Evolutionary conservation across 2,113 vertebrate genomes (phyloP).

Genomic region (Chrysemys picta): DNA sequence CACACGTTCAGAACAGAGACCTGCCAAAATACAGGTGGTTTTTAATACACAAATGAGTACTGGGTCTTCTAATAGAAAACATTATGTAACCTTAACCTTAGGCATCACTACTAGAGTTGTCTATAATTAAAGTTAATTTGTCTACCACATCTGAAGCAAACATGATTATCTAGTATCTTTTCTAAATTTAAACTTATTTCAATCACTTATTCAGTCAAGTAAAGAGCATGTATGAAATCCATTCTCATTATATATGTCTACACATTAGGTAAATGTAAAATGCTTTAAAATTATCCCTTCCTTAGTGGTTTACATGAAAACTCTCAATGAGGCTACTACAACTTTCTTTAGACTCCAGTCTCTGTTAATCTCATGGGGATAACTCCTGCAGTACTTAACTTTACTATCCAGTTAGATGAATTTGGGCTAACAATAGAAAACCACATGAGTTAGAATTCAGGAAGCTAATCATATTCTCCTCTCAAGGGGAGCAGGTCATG

Average conservation of each 20-base stretch:
- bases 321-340: not conserved
- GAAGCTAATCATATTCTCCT: not conserved
- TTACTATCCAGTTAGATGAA: no score
- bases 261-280: not conserved
- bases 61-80: no score
- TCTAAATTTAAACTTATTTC: slow-evolving; percentile 7
- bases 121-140: not conserved
- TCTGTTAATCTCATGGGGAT: not conserved
- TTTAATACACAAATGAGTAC: no score
- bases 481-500: not conserved
- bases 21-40: no score
- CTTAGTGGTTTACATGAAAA: not conserved
- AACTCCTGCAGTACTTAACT: no score
- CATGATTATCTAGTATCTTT: not conserved
- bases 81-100: no score
- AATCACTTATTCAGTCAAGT: not conserved
- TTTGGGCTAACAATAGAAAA: not conserved
- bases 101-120: not conserved
- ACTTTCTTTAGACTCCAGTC: not conserved
- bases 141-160: slow-evolving; percentile 17
- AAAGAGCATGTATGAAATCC: not conserved
- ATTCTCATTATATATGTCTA: not conserved
- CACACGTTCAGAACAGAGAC: no score
- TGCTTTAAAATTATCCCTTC: not conserved
- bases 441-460: not conserved